Conservation (phyloP, 2,888 invertebrate species). For the Hedychridium roseum region DNA sequence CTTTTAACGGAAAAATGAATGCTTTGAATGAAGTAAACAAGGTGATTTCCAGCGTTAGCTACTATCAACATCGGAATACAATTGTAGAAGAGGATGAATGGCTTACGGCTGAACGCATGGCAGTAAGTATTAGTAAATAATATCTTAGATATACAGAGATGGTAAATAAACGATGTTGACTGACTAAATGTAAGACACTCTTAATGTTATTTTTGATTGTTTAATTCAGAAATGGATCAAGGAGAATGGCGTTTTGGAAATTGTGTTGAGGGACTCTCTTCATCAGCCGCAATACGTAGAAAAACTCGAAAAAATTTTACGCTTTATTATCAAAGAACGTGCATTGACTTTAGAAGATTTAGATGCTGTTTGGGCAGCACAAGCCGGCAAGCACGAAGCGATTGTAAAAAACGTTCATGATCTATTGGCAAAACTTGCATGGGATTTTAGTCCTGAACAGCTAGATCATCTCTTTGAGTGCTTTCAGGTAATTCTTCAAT, state of each 20-base stretch:
- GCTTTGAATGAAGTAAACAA: conserved; percentile 98
- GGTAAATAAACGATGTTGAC: no score
- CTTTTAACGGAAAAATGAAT: conserved; percentile 99
- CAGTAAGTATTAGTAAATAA: conserved; percentile 70
- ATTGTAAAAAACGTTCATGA: conserved; percentile 99
- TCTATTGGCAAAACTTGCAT: conserved; percentile 92
- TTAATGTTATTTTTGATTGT: conserved; percentile 20
- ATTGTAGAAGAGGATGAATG: conserved; percentile 86
- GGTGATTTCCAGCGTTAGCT: conserved; percentile 89
- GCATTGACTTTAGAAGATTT: conserved; percentile 89
- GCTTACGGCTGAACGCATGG: conserved; percentile 93
- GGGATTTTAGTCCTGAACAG: conserved; percentile 98
- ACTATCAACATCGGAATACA: conserved; percentile 82
- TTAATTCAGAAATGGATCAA: conserved; percentile 87
- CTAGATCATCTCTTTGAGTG: conserved; percentile 96
- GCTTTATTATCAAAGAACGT: conserved; percentile 95
- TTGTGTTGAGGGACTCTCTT: conserved; percentile 92
- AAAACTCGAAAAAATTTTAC: conserved; percentile 94
- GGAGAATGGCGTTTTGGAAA: conserved; percentile 93
- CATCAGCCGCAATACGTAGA: conserved; percentile 99
- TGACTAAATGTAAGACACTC: no score
- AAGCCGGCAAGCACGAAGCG: conserved; percentile 97
- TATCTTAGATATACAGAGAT: not conserved
- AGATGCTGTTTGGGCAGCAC: conserved; percentile 96
- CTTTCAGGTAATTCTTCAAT: conserved; percentile 76